Base-by-base conservation (phyloP, 2,888 invertebrate genomes). In the Labia minor region DNA sequence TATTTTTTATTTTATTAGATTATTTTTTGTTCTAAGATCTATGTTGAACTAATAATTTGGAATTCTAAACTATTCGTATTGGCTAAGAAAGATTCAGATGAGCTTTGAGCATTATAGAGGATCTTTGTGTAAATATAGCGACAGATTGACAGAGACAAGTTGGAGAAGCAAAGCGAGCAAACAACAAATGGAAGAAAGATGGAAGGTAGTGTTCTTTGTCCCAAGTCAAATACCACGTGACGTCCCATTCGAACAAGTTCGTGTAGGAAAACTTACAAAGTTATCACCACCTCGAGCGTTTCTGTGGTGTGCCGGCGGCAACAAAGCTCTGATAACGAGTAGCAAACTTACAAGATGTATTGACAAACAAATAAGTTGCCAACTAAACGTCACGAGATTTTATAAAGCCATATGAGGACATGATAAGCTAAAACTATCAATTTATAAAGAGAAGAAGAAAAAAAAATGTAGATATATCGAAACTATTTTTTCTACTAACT, bases 61-160 rank as follows among this genome's bases (percentile, higher is more conserved):
- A n/a, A n/a, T n/a, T n/a, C n/a, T n/a, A 8, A 26, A 26, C 26
- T 26, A 8, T 26, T 26, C 26, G 26, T 26, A 6, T 26, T 26
- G 26, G 26, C 8, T 6, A 26, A 26, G 26, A 26, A 3, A 26
- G 26, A 26, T 8, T 26, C 8, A 8, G 26, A 26, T 26, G 26
- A 26, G 26, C 26, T 26, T 26, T 26, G 26, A 6, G 26, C 26
- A 26, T 26, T 26, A 8, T 3, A 26, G 26, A 49, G 49, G 49
- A 49, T 49, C 49, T 49, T 49, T n/a, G 16, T n/a, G 49, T 14
- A 49, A 49, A 49, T 49, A 49, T 14, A 49, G 49, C 49, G 14
- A 49, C 49, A 49, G 49, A 49, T 49, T 49, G 49, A 49, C 49
- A 49, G 2, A 49, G 49, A 49, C 49, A 49, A 49, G n/a, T 49